phyloP scores from a whole-genome alignment of 2,888 invertebrate species.

The Altica lythri region DNA sequence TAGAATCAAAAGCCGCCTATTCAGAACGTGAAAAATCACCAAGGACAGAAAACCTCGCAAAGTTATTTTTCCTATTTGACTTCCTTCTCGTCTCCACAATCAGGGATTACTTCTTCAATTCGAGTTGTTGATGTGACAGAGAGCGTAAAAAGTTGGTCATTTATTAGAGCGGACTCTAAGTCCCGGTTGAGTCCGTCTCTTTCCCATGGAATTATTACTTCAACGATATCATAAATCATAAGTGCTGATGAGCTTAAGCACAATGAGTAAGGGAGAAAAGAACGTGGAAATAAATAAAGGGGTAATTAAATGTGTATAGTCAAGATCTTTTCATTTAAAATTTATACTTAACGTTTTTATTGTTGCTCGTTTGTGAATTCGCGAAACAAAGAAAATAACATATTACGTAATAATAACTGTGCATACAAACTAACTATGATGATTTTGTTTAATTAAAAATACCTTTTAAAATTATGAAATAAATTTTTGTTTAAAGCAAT shows the following conservation, averaged over 20 bases:
- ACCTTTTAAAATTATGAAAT: too few relatives aligned
- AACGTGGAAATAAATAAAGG: conserved; percentile 21
- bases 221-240: conserved; percentile 39
- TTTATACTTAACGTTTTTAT: conserved; percentile 24
- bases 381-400: too few relatives aligned
- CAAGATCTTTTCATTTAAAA: conserved; percentile 23
- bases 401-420: too few relatives aligned
- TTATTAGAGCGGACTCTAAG: conserved; percentile 33
- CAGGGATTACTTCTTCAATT: conserved; percentile 38
- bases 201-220: conserved; percentile 39
- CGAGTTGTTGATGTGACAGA: conserved; percentile 41
- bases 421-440: too few relatives aligned
- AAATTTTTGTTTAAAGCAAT: too few relatives aligned
- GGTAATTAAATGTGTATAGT: conserved; percentile 26
- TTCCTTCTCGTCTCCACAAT: conserved; percentile 28
- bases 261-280: conserved; percentile 23
- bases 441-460: too few relatives aligned
- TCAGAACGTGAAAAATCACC: conserved; percentile 10
- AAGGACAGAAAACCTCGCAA: conserved; percentile 12
- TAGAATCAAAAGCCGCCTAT: conserved; percentile 7
- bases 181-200: conserved; percentile 13
- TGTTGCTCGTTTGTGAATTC: conserved; percentile 19
- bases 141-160: conserved; percentile 32
- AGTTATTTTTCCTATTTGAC: conserved; percentile 21
- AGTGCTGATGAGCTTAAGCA: conserved; percentile 29